Evolutionary conservation across 1,140 invertebrate species (phyloP).

Genomic region (Eubasilissa regina): DNA sequence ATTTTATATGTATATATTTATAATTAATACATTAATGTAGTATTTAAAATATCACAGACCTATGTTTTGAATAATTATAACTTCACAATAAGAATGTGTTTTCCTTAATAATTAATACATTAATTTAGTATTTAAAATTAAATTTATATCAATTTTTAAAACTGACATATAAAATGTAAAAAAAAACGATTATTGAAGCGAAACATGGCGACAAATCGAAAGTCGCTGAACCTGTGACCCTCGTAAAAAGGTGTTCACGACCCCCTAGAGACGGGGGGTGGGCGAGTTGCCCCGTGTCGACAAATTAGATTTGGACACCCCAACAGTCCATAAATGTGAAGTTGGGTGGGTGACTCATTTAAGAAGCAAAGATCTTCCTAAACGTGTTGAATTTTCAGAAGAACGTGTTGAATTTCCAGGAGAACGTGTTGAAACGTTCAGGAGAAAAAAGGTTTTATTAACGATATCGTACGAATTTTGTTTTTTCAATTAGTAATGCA

Average conservation of each 20-base stretch:
- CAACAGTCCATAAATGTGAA: slow-evolving; percentile 8
- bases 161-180: background rate
- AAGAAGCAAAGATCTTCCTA: background rate
- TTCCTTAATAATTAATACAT: too few relatives aligned
- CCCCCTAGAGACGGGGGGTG: slow-evolving; percentile 2
- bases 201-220: background rate
- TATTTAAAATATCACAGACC: too few relatives aligned
- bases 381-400: background rate
- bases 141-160: too few relatives aligned
- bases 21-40: too few relatives aligned
- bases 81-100: too few relatives aligned
- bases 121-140: too few relatives aligned
- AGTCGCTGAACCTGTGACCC: background rate
- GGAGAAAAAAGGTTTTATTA: too few relatives aligned
- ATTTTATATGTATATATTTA: too few relatives aligned
- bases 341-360: background rate
- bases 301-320: slow-evolving; percentile 31
- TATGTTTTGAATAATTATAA: too few relatives aligned
- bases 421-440: background rate
- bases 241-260: slow-evolving; percentile 6
- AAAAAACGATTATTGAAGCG: background rate
- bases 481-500: too few relatives aligned
- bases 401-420: background rate
- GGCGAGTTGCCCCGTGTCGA: background rate
- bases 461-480: too few relatives aligned